Evolutionary conservation across 2,113 vertebrate genomes (phyloP).

Genomic region (Chloroceryle aenea): DNA sequence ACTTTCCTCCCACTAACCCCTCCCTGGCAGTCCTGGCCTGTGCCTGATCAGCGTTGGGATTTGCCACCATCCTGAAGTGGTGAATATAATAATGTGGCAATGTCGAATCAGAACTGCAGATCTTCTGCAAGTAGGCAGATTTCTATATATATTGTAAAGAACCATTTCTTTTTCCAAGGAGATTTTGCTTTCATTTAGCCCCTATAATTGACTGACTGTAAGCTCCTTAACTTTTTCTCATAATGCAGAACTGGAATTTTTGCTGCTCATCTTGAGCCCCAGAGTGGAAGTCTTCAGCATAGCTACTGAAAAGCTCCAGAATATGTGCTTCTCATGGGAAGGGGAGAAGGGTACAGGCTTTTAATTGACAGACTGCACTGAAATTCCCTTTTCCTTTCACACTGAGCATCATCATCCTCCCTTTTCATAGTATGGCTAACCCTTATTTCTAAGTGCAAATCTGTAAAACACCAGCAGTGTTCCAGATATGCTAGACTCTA

Average conservation of each 20-base stretch:
- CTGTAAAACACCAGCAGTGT: background rate
- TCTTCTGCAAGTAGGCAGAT: background rate
- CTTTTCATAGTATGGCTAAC: background rate
- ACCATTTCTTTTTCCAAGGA: background rate
- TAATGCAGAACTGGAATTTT: background rate
- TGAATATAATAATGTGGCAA: conserved; percentile 10
- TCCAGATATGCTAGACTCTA: background rate
- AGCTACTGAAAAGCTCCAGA: background rate
- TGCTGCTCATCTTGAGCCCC: background rate
- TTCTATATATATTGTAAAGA: background rate
- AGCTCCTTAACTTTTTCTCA: background rate
- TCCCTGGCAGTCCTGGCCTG: background rate
- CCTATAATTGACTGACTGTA: background rate
- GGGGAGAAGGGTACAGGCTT: background rate
- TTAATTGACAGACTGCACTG: background rate
- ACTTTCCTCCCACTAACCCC: background rate
- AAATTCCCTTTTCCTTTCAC: background rate
- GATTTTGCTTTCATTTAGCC: background rate
- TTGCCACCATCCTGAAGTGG: conserved; percentile 7
- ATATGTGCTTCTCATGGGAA: background rate
- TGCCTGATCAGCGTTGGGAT: conserved; percentile 21
- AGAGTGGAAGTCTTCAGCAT: background rate
- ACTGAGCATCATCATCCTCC: background rate
- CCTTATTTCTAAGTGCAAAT: background rate
- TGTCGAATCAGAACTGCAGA: background rate